phyloP scores from a whole-genome alignment of 2,888 invertebrate species.

The Hydriomena furcata region DNA sequence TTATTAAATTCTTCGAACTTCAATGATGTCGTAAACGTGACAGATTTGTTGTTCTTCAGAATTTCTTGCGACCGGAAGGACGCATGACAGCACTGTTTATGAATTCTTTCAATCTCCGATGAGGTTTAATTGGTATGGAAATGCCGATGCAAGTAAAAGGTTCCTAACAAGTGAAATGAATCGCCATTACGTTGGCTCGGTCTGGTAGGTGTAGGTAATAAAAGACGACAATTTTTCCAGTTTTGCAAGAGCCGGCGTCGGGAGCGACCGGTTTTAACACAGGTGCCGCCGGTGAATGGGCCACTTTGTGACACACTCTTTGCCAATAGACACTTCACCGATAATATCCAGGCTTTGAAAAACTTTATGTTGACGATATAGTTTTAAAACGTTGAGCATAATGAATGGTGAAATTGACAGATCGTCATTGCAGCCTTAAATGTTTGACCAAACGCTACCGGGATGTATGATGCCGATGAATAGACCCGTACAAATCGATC shows the following conservation, averaged over 20 bases:
- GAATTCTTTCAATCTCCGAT: constrained; percentile 4
- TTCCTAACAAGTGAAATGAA: constrained; percentile 48
- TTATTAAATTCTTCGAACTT: constrained; percentile 18
- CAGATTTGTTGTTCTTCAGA: constrained; percentile 17
- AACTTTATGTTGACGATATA: constrained; percentile 6
- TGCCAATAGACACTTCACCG: constrained; percentile 50
- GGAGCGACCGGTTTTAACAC: constrained; percentile 68
- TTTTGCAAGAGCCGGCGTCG: constrained; percentile 62
- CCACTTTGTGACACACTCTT: constrained; percentile 52
- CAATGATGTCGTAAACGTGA: constrained; percentile 12
- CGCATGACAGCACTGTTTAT: neutral
- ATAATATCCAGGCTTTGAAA: constrained; percentile 47
- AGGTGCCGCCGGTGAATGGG: constrained; percentile 70
- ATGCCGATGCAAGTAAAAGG: constrained; percentile 22
- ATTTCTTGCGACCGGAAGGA: constrained; percentile 24
- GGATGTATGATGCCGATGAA: constrained; percentile 34
- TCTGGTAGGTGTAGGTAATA: constrained; percentile 55
- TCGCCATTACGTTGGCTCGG: constrained; percentile 47
- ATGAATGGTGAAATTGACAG: constrained; percentile 19
- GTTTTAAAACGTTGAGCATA: constrained; percentile 2
- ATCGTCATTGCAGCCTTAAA: constrained; percentile 2
- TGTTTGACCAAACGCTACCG: neutral
- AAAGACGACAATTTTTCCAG: constrained; percentile 64
- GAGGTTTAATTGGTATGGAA: constrained; percentile 3
- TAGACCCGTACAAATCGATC: constrained; percentile 40